Conservation (phyloP, 2,888 invertebrate genomes). For the Drepana falcataria region DNA sequence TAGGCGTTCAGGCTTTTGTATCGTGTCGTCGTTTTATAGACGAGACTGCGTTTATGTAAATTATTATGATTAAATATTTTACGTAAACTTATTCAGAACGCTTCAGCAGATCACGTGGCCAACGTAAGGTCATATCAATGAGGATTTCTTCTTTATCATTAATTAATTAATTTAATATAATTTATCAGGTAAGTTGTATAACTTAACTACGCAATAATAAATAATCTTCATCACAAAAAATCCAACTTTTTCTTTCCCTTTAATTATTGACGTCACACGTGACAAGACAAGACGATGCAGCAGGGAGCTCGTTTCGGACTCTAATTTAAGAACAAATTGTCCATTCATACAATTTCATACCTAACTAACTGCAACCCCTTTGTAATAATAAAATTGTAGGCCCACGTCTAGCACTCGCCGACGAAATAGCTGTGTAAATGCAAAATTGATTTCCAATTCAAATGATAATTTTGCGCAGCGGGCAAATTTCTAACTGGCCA, state of each 20-base stretch:
- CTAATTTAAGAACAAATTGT: constrained; percentile 21
- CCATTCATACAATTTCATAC: constrained; percentile 32
- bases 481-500: constrained; percentile 41
- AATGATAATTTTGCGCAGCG: constrained; percentile 59
- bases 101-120: too few species aligned
- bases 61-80: constrained; percentile 17
- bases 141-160: too few species aligned
- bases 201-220: too few species aligned
- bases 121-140: too few species aligned
- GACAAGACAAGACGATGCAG: constrained; percentile 1
- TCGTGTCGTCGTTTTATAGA: constrained; percentile 11
- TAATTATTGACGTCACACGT: too few species aligned
- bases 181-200: too few species aligned
- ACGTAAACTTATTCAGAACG: too few species aligned
- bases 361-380: constrained; percentile 31
- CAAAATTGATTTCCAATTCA: constrained; percentile 67
- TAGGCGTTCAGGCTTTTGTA: constrained; percentile 51
- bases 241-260: too few species aligned
- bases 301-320: background rate
- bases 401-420: constrained; percentile 33
- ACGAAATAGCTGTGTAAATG: constrained; percentile 56
- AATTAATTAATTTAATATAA: too few species aligned
- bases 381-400: constrained; percentile 46
- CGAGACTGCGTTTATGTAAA: constrained; percentile 25
- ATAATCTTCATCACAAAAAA: too few species aligned